Percentiles rank a stretch among this genome's conserved stretches.
Evolutionary conservation across 2,797 vertebrate species (phyloP).

Genomic region (Taenioides sp.): DNA sequence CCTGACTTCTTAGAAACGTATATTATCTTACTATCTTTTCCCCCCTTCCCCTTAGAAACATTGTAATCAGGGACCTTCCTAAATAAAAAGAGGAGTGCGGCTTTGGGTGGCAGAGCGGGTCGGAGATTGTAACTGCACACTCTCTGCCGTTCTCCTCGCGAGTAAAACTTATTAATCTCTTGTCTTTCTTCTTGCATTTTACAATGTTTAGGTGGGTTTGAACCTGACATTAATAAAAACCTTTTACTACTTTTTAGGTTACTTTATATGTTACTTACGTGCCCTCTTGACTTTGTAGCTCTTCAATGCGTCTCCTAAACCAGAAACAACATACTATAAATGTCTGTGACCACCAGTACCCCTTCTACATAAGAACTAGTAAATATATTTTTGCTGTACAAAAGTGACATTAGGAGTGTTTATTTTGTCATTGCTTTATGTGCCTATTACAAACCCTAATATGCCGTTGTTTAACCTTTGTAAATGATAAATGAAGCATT

Average conservation of each 20-base stretch:
- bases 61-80: no score
- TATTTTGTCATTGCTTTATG: background rate
- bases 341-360: background rate
- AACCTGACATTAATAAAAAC: background rate
- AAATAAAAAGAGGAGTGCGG: no score
- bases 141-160: no score
- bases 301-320: conserved; percentile 57
- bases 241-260: background rate
- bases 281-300: conserved; percentile 58
- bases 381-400: background rate
- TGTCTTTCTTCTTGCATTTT: no score
- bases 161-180: no score
- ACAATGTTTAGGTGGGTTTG: no score
- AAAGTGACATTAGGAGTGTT: background rate
- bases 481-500: background rate
- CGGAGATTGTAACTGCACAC: no score
- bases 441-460: background rate
- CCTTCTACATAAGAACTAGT: background rate
- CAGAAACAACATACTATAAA: background rate
- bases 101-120: no score
- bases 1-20: no score
- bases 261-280: conserved; percentile 44
- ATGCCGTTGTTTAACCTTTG: background rate
- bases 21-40: no score
- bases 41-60: no score